These are phyloP conservation scores for Parascotia fuliginaria DNA, from an alignment of 2,888 invertebrate species.

Conservation along the genomic window DNA sequence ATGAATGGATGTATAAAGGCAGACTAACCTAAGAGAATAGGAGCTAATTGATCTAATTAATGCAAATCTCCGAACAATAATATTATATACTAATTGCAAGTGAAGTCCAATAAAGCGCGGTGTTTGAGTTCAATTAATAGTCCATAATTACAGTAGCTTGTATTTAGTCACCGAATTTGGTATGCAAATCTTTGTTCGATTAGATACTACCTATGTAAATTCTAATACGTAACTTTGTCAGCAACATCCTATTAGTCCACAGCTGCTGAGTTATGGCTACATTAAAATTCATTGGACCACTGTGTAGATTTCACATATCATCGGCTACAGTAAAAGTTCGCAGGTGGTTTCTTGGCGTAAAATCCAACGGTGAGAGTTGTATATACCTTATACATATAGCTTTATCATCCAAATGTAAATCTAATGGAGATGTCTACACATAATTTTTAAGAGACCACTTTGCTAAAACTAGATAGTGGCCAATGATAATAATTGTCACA, in stretches of 20 bases:
- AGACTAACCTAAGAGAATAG: no score
- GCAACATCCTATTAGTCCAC: neutral
- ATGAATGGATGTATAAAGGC: no score
- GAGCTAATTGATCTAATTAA: neutral
- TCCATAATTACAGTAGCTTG: neutral
- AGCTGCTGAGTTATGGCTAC: neutral
- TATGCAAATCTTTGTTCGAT: conserved; percentile 1
- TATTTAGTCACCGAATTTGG: conserved; percentile 1
- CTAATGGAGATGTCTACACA: no score
- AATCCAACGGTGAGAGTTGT: neutral
- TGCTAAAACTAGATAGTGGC: no score
- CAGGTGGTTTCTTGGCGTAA: neutral
- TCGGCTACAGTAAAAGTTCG: neutral
- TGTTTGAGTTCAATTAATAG: conserved; percentile 1
- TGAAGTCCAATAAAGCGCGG: neutral
- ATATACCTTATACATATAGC: no score
- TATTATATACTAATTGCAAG: neutral
- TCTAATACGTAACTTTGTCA: neutral
- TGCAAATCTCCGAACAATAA: neutral
- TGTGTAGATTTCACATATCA: neutral
- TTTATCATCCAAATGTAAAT: no score
- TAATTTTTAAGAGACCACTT: no score
- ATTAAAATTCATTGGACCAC: neutral
- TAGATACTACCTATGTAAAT: neutral
- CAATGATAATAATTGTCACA: no score